Percentiles rank a stretch among this genome's conserved stretches.
phyloP scores from a whole-genome alignment of 2,113 vertebrate species.

The Callocephalon fimbriatum region DNA sequence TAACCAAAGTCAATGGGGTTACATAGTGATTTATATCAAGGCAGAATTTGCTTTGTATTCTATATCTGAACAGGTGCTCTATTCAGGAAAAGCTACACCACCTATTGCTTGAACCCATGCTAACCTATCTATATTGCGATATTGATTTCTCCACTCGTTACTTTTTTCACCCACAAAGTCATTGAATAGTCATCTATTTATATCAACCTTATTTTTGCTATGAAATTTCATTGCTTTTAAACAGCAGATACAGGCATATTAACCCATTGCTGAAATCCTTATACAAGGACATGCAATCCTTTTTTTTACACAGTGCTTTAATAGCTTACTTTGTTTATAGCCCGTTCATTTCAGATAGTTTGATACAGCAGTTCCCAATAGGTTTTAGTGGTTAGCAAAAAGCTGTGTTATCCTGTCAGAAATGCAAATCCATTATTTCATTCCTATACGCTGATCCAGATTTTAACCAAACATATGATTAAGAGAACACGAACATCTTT shows the following conservation, averaged over 20 bases:
- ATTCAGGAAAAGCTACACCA: not conserved
- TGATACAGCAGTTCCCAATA: not conserved
- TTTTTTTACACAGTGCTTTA: not conserved
- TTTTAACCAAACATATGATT: not conserved
- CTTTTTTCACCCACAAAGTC: not conserved
- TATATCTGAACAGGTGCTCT: not conserved
- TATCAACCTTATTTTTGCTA: not conserved
- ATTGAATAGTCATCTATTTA: not conserved
- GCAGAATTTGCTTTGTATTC: not conserved
- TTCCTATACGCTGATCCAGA: not conserved
- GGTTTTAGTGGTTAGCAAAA: not conserved
- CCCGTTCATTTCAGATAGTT: not conserved
- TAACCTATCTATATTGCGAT: not conserved
- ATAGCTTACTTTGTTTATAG: not conserved
- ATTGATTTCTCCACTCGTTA: not conserved
- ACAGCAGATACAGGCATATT: not conserved
- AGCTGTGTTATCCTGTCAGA: not conserved
- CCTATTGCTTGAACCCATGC: not conserved
- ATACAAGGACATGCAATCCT: not conserved
- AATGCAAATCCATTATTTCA: not conserved
- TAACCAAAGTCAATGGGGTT: not conserved
- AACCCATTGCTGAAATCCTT: not conserved
- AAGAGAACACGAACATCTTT: not conserved
- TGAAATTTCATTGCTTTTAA: not conserved
- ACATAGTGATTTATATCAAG: not conserved